These are phyloP conservation scores for Pterostichus madidus DNA, from an alignment of 2,888 invertebrate species.

Conservation along the genomic window DNA sequence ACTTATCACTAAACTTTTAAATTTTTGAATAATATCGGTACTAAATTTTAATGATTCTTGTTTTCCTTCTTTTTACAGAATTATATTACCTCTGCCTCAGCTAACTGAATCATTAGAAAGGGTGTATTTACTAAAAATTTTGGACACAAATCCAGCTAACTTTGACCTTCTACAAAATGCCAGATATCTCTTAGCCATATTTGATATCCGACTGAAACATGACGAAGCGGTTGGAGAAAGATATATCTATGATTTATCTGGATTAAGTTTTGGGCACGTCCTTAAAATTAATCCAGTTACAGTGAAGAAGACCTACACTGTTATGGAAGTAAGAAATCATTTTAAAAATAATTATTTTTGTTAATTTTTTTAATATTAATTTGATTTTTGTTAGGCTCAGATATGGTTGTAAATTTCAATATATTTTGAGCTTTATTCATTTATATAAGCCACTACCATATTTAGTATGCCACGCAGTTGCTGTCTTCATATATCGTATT, in stretches of 20 bases:
- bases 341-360: too few relatives aligned
- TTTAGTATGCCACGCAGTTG: too few relatives aligned
- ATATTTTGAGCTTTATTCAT: too few relatives aligned
- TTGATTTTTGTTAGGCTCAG: too few relatives aligned
- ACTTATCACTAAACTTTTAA: too few relatives aligned
- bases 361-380: too few relatives aligned
- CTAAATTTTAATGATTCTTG: too few relatives aligned
- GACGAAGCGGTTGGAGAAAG: constrained; percentile 52
- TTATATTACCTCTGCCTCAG: constrained; percentile 57
- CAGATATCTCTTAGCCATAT: constrained; percentile 38
- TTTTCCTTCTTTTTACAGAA: constrained; percentile 14
- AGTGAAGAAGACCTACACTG: constrained; percentile 37
- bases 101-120: constrained; percentile 39
- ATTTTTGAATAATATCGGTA: too few relatives aligned
- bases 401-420: too few relatives aligned
- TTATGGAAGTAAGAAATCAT: constrained; percentile 23
- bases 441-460: too few relatives aligned
- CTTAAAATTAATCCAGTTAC: constrained; percentile 56
- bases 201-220: constrained; percentile 54
- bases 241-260: constrained; percentile 59
- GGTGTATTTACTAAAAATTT: constrained; percentile 52
- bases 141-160: constrained; percentile 49
- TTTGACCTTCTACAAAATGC: constrained; percentile 54
- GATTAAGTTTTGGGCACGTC: constrained; percentile 49
- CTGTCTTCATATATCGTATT: too few relatives aligned